Percentiles rank a stretch among this genome's conserved stretches.
phyloP scores from a whole-genome alignment of 2,888 invertebrate species.

The Limnephilus rhombicus region DNA sequence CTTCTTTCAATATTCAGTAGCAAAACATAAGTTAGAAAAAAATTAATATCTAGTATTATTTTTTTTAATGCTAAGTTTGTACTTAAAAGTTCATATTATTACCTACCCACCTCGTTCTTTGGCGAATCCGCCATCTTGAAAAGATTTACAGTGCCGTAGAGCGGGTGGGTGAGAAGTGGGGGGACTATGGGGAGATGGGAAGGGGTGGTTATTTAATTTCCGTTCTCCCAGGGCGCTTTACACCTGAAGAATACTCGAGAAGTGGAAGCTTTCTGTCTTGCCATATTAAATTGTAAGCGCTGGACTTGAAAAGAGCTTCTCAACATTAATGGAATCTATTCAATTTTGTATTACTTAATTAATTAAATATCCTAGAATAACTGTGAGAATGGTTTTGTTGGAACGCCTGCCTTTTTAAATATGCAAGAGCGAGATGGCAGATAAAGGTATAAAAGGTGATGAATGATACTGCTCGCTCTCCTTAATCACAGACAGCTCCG shows the following conservation, averaged over 20 bases:
- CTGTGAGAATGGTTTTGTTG: no score
- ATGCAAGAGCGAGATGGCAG: no score
- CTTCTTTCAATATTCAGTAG: no score
- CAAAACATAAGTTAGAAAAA: neutral
- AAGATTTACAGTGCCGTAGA: conserved; percentile 29
- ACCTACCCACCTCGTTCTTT: neutral
- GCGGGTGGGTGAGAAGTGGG: neutral
- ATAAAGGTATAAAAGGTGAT: no score
- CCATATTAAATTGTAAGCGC: conserved; percentile 55
- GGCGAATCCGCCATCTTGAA: conserved; percentile 39
- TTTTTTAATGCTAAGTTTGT: neutral
- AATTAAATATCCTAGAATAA: neutral
- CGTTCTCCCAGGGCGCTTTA: conserved; percentile 46
- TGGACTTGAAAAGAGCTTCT: conserved; percentile 33
- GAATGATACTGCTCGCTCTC: no score
- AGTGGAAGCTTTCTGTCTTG: conserved; percentile 53
- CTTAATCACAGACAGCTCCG: no score
- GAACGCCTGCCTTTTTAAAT: no score
- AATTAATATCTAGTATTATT: neutral
- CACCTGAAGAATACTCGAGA: conserved; percentile 43
- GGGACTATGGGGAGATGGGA: conserved; percentile 10
- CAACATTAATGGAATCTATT: neutral
- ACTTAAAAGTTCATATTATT: neutral
- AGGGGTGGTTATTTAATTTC: conserved; percentile 55
- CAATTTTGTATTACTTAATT: neutral